Conservation (phyloP, 2,888 invertebrate species). For the Ethmia dodecea region DNA sequence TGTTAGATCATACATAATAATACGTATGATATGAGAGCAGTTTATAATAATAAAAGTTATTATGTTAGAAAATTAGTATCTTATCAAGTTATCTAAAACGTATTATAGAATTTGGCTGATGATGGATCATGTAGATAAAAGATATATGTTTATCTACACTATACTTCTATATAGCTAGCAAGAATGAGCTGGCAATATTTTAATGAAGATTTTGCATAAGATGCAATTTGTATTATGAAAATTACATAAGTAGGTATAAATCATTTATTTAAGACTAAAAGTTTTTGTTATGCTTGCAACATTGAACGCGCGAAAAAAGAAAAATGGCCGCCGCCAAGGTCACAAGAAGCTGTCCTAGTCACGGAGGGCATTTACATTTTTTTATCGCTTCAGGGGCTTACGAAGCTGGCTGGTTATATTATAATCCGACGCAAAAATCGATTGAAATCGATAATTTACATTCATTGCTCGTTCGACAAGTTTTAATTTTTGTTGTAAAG, state of each 20-base stretch:
- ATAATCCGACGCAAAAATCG: slow-evolving; percentile 15
- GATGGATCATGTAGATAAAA: too few species aligned
- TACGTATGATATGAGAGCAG: too few species aligned
- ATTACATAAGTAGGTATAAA: neutral
- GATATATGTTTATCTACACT: too few species aligned
- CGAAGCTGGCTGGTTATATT: slow-evolving; percentile 35
- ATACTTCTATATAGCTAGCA: too few species aligned
- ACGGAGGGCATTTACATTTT: slow-evolving; percentile 71
- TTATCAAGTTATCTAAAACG: too few species aligned
- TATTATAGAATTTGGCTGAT: too few species aligned
- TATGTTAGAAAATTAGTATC: too few species aligned
- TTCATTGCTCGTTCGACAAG: slow-evolving; percentile 22
- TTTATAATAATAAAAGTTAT: too few species aligned
- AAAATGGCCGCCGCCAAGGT: slow-evolving; percentile 72
- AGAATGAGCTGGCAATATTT: too few species aligned
- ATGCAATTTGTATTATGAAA: slow-evolving; percentile 13
- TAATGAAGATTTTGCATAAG: too few species aligned
- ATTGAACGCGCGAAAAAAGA: slow-evolving; percentile 71
- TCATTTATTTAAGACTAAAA: neutral
- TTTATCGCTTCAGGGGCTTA: slow-evolving; percentile 47
- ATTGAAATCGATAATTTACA: slow-evolving; percentile 13
- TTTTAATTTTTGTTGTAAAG: slow-evolving; percentile 16
- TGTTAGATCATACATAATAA: too few species aligned
- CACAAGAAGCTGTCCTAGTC: slow-evolving; percentile 74
- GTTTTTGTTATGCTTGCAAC: slow-evolving; percentile 58